phyloP scores from a whole-genome alignment of 1,140 invertebrate genomes.

The Drosophila nannoptera region DNA sequence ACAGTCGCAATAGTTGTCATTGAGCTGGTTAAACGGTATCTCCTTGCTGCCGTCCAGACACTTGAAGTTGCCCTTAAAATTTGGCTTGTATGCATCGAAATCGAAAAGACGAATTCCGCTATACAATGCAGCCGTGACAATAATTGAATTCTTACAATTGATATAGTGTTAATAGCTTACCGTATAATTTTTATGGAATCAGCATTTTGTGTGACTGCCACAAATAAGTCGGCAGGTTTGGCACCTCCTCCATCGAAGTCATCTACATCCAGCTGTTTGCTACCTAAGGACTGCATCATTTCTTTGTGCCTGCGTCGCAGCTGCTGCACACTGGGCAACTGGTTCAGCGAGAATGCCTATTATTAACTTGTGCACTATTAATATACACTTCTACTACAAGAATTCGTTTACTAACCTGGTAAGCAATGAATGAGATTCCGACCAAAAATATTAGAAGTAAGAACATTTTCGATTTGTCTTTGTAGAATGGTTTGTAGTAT shows the following conservation, averaged over 20 bases:
- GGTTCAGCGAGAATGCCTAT: constrained; percentile 74
- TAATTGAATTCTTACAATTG: background rate
- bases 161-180: constrained; percentile 21
- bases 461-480: constrained; percentile 75
- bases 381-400: constrained; percentile 13
- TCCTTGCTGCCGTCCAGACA: constrained; percentile 71
- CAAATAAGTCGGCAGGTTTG: background rate
- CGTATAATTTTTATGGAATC: constrained; percentile 71
- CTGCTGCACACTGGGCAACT: constrained; percentile 69
- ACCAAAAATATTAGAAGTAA: constrained; percentile 71
- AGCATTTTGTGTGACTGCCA: constrained; percentile 25
- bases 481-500: constrained; percentile 79
- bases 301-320: constrained; percentile 65
- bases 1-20: constrained; percentile 98
- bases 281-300: constrained; percentile 65
- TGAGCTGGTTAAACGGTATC: constrained; percentile 83
- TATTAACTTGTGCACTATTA: constrained; percentile 26
- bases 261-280: constrained; percentile 61
- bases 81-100: constrained; percentile 75
- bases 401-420: constrained; percentile 56
- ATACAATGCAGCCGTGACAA: background rate
- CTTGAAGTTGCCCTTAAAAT: constrained; percentile 68
- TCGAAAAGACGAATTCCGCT: constrained; percentile 77
- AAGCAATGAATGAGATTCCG: constrained; percentile 73
- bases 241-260: constrained; percentile 47